Percentiles rank a stretch among this genome's conserved stretches.
Evolutionary conservation across 2,113 vertebrate genomes (phyloP).

Genomic region (Periophthalmodon schlosseri): DNA sequence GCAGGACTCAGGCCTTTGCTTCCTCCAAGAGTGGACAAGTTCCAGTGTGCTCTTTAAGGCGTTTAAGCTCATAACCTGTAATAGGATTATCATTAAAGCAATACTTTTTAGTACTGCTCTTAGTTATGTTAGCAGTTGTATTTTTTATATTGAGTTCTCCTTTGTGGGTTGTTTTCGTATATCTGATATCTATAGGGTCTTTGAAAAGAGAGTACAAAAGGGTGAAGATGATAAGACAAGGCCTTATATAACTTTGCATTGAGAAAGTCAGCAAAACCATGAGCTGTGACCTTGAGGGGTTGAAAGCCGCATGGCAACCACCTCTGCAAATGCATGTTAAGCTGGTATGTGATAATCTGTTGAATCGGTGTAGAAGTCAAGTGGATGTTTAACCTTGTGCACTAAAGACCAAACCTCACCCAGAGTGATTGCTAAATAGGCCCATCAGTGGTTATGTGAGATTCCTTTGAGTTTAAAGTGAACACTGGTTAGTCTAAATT

Average conservation of each 20-base stretch:
- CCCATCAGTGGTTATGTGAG: no score
- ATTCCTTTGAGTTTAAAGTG: background rate
- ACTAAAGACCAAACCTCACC: background rate
- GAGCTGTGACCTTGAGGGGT: conserved; percentile 17
- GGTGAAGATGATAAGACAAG: background rate
- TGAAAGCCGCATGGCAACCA: background rate
- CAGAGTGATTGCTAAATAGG: conserved; percentile 2
- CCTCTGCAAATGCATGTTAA: background rate
- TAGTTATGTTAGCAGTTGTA: background rate
- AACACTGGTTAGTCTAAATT: background rate
- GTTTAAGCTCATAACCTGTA: background rate
- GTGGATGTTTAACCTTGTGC: background rate
- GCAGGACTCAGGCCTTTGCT: background rate
- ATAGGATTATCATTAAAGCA: conserved; percentile 8
- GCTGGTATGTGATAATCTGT: background rate
- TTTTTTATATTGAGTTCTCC: background rate
- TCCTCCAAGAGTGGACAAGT: conserved; percentile 6
- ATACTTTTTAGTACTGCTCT: background rate
- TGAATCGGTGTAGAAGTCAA: background rate
- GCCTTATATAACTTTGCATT: background rate
- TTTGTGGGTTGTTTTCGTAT: conserved; percentile 1
- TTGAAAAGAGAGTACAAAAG: conserved; percentile 8
- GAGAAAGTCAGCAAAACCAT: conserved; percentile 16
- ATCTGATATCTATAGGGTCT: background rate
- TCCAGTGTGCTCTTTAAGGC: background rate